Base-by-base conservation (phyloP, 2,113 vertebrate genomes). In the Rhagologus leucostigma region DNA sequence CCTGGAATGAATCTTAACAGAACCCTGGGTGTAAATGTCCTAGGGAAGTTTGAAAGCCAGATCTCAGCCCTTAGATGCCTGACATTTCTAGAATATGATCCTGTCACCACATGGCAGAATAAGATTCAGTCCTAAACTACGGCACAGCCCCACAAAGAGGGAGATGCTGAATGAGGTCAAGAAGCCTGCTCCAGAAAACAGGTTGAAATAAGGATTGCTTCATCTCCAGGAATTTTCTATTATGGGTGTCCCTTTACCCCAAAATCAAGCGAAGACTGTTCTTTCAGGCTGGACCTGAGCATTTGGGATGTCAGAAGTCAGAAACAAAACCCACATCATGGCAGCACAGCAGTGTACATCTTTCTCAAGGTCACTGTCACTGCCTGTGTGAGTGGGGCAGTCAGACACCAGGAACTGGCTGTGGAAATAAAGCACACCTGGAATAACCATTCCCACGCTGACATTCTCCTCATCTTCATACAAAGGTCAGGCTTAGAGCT, bases 81-180 rank as follows among this genome's bases (percentile, higher is more conserved):
- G 93, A 56, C 83, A 93, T 93, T 95, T 95, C 68, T 74, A 67
- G 94, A 93, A 90, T 47, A 74, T 56, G 47, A 86, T 90, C 47
- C 80, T 95, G 93, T 92, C 89, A 96, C 89, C 91, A 75, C 80
- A 74, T 57, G 78, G 83, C 84, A 89, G 80, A 95, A 11, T 33
- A 55, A 81, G 68, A 89, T 78, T 89, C 76, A 93, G 55, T 42
- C 71, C 42, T 67, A 49, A 93, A 69, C 41, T 86, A 27, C 7
- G 15, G 55, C 52, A n/a, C 50, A 94, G 11, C 41, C 46, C 39
- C 59, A 44, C 60, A 49, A n/a, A 63, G 52, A 63, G 20, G 35
- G 41, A 87, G 64, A 39, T 63, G 55, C 63, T 88, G 84, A 59
- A 44, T 0, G 13, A 35, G 42, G 32, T 44, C 47, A 70, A 49